Evolutionary conservation across 2,797 vertebrate genomes (phyloP).

Genomic region (Lacerta agilis): DNA sequence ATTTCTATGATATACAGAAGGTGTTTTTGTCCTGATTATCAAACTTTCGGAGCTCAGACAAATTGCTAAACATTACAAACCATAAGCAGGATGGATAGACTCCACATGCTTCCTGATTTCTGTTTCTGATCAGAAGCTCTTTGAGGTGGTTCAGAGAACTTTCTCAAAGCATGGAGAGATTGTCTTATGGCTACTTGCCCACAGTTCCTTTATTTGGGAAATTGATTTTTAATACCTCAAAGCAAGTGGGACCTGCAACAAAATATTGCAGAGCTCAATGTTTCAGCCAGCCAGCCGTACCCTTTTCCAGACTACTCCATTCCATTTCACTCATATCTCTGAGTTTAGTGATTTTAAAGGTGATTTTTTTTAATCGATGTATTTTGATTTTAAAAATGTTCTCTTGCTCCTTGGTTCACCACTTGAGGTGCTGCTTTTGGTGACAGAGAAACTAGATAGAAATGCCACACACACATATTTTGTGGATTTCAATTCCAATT

Average conservation of each 20-base stretch:
- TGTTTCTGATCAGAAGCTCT: background rate
- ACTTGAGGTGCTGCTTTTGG: background rate
- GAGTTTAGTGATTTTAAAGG: background rate
- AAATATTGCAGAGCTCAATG: background rate
- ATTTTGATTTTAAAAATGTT: background rate
- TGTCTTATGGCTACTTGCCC: background rate
- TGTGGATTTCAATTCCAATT: conserved; percentile 33
- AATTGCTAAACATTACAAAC: background rate
- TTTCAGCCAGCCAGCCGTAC: background rate
- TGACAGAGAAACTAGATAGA: background rate
- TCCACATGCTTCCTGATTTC: background rate
- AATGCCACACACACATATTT: background rate
- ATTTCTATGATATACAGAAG: background rate
- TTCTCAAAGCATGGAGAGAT: too few species aligned
- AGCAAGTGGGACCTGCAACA: background rate
- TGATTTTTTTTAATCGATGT: background rate
- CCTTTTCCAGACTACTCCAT: background rate
- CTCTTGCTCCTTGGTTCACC: background rate
- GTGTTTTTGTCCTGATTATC: background rate
- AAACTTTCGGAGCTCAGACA: background rate
- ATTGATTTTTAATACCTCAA: background rate
- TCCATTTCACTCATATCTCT: background rate
- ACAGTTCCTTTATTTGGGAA: background rate
- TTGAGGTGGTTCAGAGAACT: background rate
- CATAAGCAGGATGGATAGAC: background rate